Evolutionary conservation across 2,888 invertebrate species (phyloP).

Genomic region (Xestia xanthographa): DNA sequence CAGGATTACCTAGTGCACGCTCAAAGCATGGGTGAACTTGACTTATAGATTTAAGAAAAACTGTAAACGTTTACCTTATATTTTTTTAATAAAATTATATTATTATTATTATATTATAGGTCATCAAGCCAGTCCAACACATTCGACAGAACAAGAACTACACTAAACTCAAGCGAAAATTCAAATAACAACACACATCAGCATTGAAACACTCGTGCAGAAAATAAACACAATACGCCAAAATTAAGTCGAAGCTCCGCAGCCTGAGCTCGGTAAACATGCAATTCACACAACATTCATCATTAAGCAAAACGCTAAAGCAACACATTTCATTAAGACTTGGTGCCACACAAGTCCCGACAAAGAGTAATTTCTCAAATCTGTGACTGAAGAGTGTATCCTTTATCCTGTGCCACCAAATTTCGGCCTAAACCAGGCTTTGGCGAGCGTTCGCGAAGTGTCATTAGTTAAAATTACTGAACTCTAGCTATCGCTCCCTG

Average conservation of each 20-base stretch:
- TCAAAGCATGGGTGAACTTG: too few species aligned
- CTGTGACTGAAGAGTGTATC: slow-evolving; percentile 64
- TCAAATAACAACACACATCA: slow-evolving; percentile 29
- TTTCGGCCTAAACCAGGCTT: slow-evolving; percentile 67
- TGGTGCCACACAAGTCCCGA: slow-evolving; percentile 50
- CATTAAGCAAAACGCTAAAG: slow-evolving; percentile 43
- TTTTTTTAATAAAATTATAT: too few species aligned
- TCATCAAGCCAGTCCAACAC: background rate
- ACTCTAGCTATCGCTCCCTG: slow-evolving; percentile 85
- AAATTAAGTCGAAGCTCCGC: slow-evolving; percentile 26
- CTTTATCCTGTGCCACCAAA: slow-evolving; percentile 68
- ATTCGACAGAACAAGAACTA: background rate
- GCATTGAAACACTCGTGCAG: slow-evolving; percentile 26
- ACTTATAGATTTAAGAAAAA: too few species aligned
- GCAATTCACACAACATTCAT: slow-evolving; percentile 55
- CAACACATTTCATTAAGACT: slow-evolving; percentile 55
- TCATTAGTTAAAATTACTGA: slow-evolving; percentile 89
- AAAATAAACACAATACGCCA: slow-evolving; percentile 30
- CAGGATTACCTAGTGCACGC: too few species aligned
- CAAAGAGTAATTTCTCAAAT: slow-evolving; percentile 73
- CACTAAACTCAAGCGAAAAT: background rate
- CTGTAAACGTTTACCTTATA: too few species aligned
- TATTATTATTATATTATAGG: too few species aligned
- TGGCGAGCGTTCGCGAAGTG: slow-evolving; percentile 75
- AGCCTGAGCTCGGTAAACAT: slow-evolving; percentile 27